phyloP scores from a whole-genome alignment of 2,113 vertebrate species.

The Etheostoma cragini region DNA sequence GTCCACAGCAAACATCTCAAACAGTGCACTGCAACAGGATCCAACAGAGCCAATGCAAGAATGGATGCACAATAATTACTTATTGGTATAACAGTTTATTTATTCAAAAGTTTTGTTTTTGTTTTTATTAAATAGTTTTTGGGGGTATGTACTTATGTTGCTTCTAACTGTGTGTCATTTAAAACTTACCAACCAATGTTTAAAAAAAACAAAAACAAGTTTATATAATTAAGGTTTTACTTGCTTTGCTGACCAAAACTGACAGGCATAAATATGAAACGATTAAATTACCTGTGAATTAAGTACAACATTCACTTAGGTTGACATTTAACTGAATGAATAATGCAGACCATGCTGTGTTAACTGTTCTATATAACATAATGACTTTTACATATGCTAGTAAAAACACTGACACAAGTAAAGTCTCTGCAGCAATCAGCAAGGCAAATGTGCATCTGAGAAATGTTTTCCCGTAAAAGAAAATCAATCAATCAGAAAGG shows the following conservation, averaged over 20 bases:
- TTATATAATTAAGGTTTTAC: not conserved
- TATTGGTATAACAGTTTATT: not conserved
- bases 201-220: not conserved
- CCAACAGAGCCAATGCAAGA: not conserved
- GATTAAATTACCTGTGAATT: slow-evolving; percentile 1
- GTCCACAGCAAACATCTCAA: not conserved
- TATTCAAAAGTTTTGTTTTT: not conserved
- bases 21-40: not conserved
- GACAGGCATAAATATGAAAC: not conserved
- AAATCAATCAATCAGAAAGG: not conserved
- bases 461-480: slow-evolving; percentile 1
- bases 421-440: slow-evolving; percentile 14
- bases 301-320: not conserved
- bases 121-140: not conserved
- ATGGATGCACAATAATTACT: not conserved
- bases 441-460: slow-evolving; percentile 23
- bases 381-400: slow-evolving; percentile 39
- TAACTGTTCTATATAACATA: slow-evolving; percentile 29
- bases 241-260: not conserved
- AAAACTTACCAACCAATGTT: not conserved
- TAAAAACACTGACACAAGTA: slow-evolving; percentile 23
- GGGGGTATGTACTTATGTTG: not conserved
- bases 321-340: slow-evolving; percentile 5
- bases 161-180: not conserved
- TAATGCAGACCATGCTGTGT: slow-evolving; percentile 19